phyloP scores from a whole-genome alignment of 2,888 invertebrate species.

The Caenorhabditis angaria region DNA sequence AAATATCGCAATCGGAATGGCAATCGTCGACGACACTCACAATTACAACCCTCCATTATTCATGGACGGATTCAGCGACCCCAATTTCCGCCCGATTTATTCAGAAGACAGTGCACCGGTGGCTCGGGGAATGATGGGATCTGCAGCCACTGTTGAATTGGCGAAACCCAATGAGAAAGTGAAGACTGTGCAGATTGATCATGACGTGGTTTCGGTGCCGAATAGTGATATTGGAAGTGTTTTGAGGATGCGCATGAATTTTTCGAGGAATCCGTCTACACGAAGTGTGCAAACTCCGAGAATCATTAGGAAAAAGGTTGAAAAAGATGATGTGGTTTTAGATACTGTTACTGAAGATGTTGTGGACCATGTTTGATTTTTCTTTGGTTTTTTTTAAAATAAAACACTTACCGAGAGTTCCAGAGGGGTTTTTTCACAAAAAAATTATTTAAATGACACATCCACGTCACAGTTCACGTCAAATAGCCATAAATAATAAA shows the following conservation, averaged over 20 bases:
- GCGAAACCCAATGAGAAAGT: neutral
- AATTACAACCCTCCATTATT: conserved; percentile 23
- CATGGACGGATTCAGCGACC: conserved; percentile 49
- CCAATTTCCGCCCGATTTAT: conserved; percentile 34
- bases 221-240: neutral
- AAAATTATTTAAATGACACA: no score
- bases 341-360: no score
- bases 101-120: conserved; percentile 6
- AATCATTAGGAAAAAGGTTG: no score
- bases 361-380: no score
- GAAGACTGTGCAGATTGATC: neutral
- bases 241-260: neutral
- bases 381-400: no score
- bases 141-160: neutral
- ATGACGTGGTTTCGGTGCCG: neutral
- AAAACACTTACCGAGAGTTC: no score
- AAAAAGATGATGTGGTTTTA: no score
- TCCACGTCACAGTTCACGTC: no score
- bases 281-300: neutral
- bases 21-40: conserved; percentile 49
- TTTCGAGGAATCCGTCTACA: neutral
- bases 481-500: no score
- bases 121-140: neutral
- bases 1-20: conserved; percentile 52
- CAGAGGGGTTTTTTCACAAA: no score